Conservation (phyloP, 2,888 invertebrate genomes). For the Lumbricus terrestris region DNA sequence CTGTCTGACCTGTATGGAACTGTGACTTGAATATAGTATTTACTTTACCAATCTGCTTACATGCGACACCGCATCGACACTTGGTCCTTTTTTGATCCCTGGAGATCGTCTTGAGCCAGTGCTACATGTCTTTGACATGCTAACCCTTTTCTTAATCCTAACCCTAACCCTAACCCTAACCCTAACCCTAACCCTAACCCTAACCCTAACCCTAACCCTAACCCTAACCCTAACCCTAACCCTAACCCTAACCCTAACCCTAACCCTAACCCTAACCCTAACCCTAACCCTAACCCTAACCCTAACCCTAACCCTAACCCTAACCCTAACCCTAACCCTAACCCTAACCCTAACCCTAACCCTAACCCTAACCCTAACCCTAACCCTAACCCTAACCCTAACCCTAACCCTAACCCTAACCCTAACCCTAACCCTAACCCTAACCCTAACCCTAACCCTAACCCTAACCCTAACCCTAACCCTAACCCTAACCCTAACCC, state of each 20-base stretch:
- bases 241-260: constrained; percentile 38
- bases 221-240: constrained; percentile 38
- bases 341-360: constrained; percentile 38
- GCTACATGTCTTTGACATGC: no score
- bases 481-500: constrained; percentile 35
- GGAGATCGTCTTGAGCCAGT: no score
- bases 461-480: constrained; percentile 25
- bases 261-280: constrained; percentile 37
- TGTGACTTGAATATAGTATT: no score
- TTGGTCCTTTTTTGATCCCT: no score
- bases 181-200: constrained; percentile 40
- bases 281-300: no score
- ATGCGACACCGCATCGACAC: no score
- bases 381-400: constrained; percentile 41
- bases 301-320: constrained; percentile 8
- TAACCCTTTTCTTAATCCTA: no score
- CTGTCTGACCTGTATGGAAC: no score
- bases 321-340: constrained; percentile 39
- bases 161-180: constrained; percentile 40
- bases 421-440: constrained; percentile 35
- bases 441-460: constrained; percentile 8
- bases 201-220: constrained; percentile 41
- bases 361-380: constrained; percentile 38
- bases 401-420: constrained; percentile 38
- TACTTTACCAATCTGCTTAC: no score